A percentile compares a stretch with the other conserved stretches of the same genome.
Conservation (phyloP, 2,113 vertebrate species). For the Pteropus alecto region DNA sequence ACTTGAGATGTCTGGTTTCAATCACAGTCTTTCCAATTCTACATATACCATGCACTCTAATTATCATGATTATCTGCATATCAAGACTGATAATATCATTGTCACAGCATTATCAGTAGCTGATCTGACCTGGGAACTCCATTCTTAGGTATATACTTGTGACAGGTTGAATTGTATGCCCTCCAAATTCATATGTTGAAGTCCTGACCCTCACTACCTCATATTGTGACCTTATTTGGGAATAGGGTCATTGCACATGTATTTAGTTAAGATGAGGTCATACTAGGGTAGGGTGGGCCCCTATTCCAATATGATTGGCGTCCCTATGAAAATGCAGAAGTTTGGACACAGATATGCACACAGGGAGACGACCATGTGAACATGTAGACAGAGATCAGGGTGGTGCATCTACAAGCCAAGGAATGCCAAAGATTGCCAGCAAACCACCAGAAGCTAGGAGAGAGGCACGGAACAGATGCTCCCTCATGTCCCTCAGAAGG, state of each 20-base stretch:
- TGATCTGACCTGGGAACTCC: background rate
- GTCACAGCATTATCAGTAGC: background rate
- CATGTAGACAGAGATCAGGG: background rate
- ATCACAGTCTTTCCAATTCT: background rate
- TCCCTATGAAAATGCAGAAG: background rate
- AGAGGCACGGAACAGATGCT: background rate
- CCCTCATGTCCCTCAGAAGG: background rate
- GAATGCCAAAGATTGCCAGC: background rate
- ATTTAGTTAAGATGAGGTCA: background rate
- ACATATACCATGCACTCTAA: background rate
- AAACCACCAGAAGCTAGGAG: background rate
- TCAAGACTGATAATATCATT: background rate
- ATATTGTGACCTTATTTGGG: background rate
- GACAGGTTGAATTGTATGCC: background rate
- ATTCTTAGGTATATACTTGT: background rate
- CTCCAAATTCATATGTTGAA: background rate
- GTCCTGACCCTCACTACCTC: background rate
- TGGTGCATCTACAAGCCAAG: background rate
- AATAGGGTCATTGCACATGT: background rate
- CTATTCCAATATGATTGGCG: background rate
- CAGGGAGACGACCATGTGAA: background rate
- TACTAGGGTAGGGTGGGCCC: background rate
- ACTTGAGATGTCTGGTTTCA: background rate
- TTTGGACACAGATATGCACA: background rate
- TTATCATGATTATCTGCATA: background rate